Evolutionary conservation across 1,140 invertebrate genomes (phyloP), one percentile per base, ranked within the genome.

Genomic region (Diachasma alloeum): DNA sequence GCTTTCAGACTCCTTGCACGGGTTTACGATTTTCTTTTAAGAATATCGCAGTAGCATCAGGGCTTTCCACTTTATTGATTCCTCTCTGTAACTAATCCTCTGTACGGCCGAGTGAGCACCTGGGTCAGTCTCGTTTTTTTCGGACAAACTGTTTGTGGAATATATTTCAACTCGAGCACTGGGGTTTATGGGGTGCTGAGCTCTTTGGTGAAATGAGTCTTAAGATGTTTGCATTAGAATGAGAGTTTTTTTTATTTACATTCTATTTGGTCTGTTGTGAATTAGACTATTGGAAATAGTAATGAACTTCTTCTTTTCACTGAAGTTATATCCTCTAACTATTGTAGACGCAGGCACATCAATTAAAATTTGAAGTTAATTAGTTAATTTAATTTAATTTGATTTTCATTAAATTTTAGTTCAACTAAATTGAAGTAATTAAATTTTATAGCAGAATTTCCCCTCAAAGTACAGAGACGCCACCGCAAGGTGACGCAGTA

Each of bases 81-180:
- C 59, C 59, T 26, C 59, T 63, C 59, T 63, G 59, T 63, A 63
- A 63, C 59, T 63, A 63, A 63, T 63, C 59, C 59, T 63, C 8
- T 19, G 48, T 63, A 63, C 11, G 59, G 59, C 22, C 59, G 59
- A 63, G 24, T 63, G 59, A 9, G 19, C 24, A 63, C 24, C 24
- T 19, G 19, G 59, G 59, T 63, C 59, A 26, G 15, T 26, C 19
- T 4, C 6, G 6, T 26, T 63, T 63, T 56, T 22, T 63, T 63
- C 22, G 4, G 53, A 3, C 6, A 6, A 63, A 63, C 3, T 9
- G 11, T 9, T 63, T 19, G 19, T 17, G 4, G 24, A 24, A 63
- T 53, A 63, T 26, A 63, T 63, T 31, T 63, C 24, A 63, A 19
- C 31, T 2, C 6, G 31, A 6, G 31, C 31, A 31, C 31, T 31